Evolutionary conservation across 1,140 invertebrate genomes (phyloP), one percentile per base, ranked within the genome.

Genomic region (Cherax quadricarinatus): DNA sequence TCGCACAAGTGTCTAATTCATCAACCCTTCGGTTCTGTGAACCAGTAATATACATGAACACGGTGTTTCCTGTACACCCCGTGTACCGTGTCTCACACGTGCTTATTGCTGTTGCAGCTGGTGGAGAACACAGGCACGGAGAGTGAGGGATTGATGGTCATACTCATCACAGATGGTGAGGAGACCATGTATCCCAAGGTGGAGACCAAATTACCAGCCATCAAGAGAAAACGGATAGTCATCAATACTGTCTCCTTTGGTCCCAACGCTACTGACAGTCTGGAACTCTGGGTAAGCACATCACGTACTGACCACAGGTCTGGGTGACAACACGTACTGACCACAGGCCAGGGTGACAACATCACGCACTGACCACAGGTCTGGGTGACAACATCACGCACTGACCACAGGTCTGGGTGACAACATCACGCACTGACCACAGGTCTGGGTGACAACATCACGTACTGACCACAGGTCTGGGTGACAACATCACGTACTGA

Each of bases 191-290:
- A 70, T 16, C 90, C 90, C 4, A n/a, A 81, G 60, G 84, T 87
- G 30, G 60, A 60, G 53, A 80, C 24, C 9, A 78, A 86, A 1
- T 78, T 91, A 1, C 84, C 84, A 3, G 75, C 60, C 41, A 30
- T 91, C 24, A 91, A 86, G 62, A 21, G n/a, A 12, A 51, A 51
- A 12, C 30, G 84, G 7, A 86, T 91, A 18, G 9, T 80, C 75
- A 79, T 91, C 84, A 91, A 91, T 78, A 91, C 90, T 4, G 73
- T 91, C 4, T 91, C 90, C 48, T 86, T 91, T n/a, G 90, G 90
- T 14, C 66, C 78, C 24, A 51, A 91, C 24, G 90, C 90, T 30
- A 91, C 90, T 1, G 85, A 91, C 78, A 81, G 49, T 21, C 60
- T 91, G 30, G 90, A 91, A 86, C 6, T 49, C 5, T 91, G 90